Base-by-base conservation (phyloP, 2,113 vertebrate genomes). In the Nycticryphes semicollaris region DNA sequence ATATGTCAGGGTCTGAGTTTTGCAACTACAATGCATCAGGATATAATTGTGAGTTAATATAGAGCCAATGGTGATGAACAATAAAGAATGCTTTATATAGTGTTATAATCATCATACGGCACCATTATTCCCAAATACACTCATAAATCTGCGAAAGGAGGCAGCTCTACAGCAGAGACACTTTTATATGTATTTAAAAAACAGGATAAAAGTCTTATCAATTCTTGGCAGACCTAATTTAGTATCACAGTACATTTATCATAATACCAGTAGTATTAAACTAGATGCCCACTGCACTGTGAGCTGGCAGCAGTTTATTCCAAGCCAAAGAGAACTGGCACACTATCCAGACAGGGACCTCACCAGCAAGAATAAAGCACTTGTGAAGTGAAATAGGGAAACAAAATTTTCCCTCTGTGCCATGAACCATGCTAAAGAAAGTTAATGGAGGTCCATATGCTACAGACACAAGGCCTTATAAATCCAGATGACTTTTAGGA, bases 61-160 rank as follows among this genome's bases (percentile, higher is more conserved):
- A 94, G 21, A 87, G 68, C 85, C 85, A 95, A 97, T 89, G 87
- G 69, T 94, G 94, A 96, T 92, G 92, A 96, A 95, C 95, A 95
- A 83, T 94, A 96, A 94, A 94, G 73, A 90, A 96, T 35, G 75
- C 41, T 93, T 97, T 93, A 87, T 94, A 91, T 90, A 76, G 87
- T 90, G 96, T 96, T 89, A 92, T 96, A 96, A 97, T 96, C 94
- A 93, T 94, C 84, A 68, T 87, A 91, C 3, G 0, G 80, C 79
- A 95, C 87, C 82, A 91, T 96, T 94, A 94, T 94, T 95, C 84
- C 70, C 88, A 92, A 95, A 95, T 76, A 86, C 10, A 22, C 33
- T 48, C n/a, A 88, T 97, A 96, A 95, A 97, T 96, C 90, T 96
- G 93, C 78, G 93, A 92, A 92, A 94, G 64, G 50, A 94, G 72